These are phyloP conservation scores for Thinocorus orbignyianus DNA, from an alignment of 2,113 vertebrate genomes.

Conservation along the genomic window DNA sequence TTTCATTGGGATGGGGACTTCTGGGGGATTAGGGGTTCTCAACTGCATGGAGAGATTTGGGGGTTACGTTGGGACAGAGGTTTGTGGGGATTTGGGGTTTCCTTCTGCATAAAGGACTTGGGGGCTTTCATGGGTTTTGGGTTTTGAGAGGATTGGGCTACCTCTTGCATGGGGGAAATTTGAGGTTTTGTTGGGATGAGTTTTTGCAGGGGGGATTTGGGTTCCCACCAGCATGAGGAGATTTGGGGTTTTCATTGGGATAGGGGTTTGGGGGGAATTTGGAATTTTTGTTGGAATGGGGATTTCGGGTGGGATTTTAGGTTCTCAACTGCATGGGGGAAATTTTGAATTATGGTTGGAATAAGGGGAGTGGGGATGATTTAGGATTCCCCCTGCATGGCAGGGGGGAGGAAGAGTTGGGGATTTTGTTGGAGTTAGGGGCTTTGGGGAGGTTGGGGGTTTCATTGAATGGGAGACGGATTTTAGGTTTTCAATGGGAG, in stretches of 20 bases:
- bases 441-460: background rate
- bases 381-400: background rate
- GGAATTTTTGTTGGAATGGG: background rate
- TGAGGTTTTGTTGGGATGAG: fast-evolving
- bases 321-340: fast-evolving
- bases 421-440: background rate
- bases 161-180: too few relatives aligned
- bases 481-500: background rate
- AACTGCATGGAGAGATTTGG: too few relatives aligned
- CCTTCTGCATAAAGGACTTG: too few relatives aligned
- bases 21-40: too few relatives aligned
- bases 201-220: background rate
- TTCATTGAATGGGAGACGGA: fast-evolving
- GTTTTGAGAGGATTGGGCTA: too few relatives aligned
- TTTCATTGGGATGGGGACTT: too few relatives aligned
- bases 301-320: background rate
- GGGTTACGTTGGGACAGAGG: too few relatives aligned
- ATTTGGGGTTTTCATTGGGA: background rate
- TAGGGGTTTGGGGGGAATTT: background rate
- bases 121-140: too few relatives aligned
- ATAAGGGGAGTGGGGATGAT: background rate
- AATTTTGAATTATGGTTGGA: background rate
- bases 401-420: background rate
- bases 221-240: background rate
- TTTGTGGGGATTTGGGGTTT: too few relatives aligned